Percentiles rank a stretch among this genome's conserved stretches.
Conservation (phyloP, 2,797 vertebrate genomes). For the Dicrostonyx torquatus region DNA sequence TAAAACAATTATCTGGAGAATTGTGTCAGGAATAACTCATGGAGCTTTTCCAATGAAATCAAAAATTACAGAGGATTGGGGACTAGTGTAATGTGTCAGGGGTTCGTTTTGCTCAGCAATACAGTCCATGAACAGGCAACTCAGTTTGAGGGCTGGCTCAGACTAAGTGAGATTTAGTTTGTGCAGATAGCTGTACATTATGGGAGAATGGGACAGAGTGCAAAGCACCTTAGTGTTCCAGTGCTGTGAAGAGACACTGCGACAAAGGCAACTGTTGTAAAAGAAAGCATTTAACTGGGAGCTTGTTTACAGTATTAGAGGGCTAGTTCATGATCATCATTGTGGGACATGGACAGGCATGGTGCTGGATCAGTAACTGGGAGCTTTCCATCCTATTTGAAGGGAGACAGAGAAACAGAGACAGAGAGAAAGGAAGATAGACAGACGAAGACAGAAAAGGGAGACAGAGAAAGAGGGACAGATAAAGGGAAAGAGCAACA, state of each 20-base stretch:
- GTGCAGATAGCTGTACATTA: not conserved
- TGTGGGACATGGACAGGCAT: not conserved
- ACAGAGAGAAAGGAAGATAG: fast-evolving
- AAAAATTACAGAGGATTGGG: not conserved
- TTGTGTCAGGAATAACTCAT: not conserved
- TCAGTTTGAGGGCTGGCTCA: not conserved
- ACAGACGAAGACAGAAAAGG: not conserved
- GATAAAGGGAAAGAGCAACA: not conserved
- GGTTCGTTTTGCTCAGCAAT: not conserved
- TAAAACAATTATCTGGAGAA: not conserved
- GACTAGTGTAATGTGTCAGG: not conserved
- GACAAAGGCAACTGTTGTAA: not conserved
- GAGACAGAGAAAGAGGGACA: too few species aligned
- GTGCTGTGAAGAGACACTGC: not conserved
- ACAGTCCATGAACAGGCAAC: not conserved
- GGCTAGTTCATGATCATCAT: not conserved
- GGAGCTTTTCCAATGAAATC: slow-evolving; percentile 3
- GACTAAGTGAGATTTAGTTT: not conserved
- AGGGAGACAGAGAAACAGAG: too few species aligned
- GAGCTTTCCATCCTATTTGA: not conserved
- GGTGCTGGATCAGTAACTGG: too few species aligned
- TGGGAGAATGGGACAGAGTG: not conserved
- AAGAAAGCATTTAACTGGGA: not conserved
- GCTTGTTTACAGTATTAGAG: too few species aligned
- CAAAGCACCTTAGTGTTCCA: not conserved